Conservation (phyloP, 2,888 invertebrate genomes). For the Scaptomyza cyrtandrae region DNA sequence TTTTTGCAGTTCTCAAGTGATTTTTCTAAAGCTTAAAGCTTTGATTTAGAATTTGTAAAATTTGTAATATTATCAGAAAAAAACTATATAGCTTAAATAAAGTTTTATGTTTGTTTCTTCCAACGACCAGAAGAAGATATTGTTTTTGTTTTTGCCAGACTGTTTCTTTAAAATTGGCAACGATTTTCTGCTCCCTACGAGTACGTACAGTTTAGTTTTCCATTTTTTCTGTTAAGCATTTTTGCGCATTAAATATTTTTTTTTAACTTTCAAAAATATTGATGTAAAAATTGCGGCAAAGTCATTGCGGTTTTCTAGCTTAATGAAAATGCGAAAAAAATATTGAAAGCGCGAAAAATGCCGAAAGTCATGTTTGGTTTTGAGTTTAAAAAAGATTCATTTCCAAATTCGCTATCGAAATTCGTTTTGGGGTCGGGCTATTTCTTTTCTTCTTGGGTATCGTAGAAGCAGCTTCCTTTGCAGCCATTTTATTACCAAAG, state of each 20-base stretch:
- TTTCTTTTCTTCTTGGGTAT: slow-evolving; percentile 82
- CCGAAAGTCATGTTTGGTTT: slow-evolving; percentile 18
- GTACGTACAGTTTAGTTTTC: slow-evolving; percentile 3
- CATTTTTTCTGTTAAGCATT: slow-evolving; percentile 40
- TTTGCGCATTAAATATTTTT: slow-evolving; percentile 72
- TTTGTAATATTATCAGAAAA: slow-evolving; percentile 8
- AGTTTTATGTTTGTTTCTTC: background rate
- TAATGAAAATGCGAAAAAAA: slow-evolving; percentile 70
- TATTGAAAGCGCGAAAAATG: slow-evolving; percentile 72
- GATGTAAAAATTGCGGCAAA: slow-evolving; percentile 58
- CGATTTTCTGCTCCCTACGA: slow-evolving; percentile 47
- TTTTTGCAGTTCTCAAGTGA: background rate
- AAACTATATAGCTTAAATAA: background rate
- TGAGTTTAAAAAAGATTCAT: slow-evolving; percentile 21
- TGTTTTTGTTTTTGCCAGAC: background rate
- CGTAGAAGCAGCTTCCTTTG: slow-evolving; percentile 80
- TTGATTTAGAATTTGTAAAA: slow-evolving; percentile 22
- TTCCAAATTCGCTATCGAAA: slow-evolving; percentile 21
- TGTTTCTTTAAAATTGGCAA: slow-evolving; percentile 23
- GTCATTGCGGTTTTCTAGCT: slow-evolving; percentile 59
- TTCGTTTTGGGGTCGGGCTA: slow-evolving; percentile 64
- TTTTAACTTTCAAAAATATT: slow-evolving; percentile 63
- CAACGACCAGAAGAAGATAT: slow-evolving; percentile 31
- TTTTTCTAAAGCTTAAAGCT: background rate
- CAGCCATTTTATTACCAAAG: slow-evolving; percentile 77